phyloP scores from a whole-genome alignment of 2,888 invertebrate genomes.

The Polia nebulosa region DNA sequence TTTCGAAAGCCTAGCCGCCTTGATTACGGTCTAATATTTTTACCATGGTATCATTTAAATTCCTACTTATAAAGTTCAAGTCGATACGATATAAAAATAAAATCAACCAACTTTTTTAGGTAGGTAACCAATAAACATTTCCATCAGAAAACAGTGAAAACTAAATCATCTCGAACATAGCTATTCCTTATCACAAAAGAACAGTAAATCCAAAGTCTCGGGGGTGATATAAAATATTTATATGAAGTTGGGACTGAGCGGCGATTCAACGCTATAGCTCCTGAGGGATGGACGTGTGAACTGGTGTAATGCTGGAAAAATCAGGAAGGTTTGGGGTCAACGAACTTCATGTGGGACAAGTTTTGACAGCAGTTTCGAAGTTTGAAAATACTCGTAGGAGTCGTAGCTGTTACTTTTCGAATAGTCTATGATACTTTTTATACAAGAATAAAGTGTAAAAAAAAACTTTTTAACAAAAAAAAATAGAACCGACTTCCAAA shows the following conservation, averaged over 20 bases:
- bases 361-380: background rate
- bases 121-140: background rate
- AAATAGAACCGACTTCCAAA: too few species aligned
- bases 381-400: background rate
- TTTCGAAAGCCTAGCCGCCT: too few species aligned
- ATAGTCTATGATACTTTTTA: too few species aligned
- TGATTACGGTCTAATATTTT: too few species aligned
- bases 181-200: conserved; percentile 9
- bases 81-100: background rate
- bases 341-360: background rate
- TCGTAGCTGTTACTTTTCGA: background rate
- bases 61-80: too few species aligned
- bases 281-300: conserved; percentile 37
- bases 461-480: too few species aligned
- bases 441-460: too few species aligned
- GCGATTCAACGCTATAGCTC: conserved; percentile 42
- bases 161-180: background rate
- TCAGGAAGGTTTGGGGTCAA: conserved; percentile 20
- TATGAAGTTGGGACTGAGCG: conserved; percentile 41
- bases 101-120: background rate
- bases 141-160: background rate
- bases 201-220: conserved; percentile 24
- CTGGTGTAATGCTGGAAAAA: conserved; percentile 34
- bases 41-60: too few species aligned
- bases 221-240: conserved; percentile 54